A percentile compares a stretch with the other conserved stretches of the same genome.
phyloP scores from a whole-genome alignment of 2,888 invertebrate species.

The Trichopoda pennipes region DNA sequence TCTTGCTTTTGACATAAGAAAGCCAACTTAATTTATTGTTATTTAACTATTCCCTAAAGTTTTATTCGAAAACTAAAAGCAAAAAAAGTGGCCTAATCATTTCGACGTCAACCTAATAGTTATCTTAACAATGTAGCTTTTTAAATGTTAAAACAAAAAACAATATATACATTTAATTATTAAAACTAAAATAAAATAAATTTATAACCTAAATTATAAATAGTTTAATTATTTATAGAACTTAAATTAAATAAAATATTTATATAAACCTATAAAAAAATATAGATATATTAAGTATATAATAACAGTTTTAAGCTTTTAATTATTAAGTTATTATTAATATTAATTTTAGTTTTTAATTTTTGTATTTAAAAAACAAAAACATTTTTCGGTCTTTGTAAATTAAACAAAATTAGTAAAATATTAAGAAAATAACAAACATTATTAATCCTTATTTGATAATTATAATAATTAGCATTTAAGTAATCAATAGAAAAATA shows the following conservation, averaged over 20 bases:
- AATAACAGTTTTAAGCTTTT: constrained; percentile 27
- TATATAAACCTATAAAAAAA: constrained; percentile 38
- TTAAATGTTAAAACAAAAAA: constrained; percentile 62
- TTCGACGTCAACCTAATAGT: background rate
- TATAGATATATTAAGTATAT: constrained; percentile 27
- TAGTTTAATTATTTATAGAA: constrained; percentile 33
- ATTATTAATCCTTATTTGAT: constrained; percentile 33
- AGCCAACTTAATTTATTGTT: no score
- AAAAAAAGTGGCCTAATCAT: background rate
- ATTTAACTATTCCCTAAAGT: background rate
- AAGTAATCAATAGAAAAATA: constrained; percentile 55
- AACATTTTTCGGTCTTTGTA: constrained; percentile 58
- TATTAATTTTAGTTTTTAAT: background rate
- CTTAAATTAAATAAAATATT: constrained; percentile 30
- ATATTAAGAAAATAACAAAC: constrained; percentile 9
- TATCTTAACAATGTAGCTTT: constrained; percentile 61
- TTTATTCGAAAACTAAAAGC: background rate
- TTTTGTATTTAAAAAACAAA: constrained; percentile 1
- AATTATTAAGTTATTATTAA: background rate
- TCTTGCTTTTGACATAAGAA: no score
- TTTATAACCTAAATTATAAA: constrained; percentile 48
- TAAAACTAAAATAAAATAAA: constrained; percentile 20
- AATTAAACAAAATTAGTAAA: constrained; percentile 64
- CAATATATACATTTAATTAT: constrained; percentile 21
- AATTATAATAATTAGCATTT: constrained; percentile 47